Base-by-base conservation (phyloP, 2,113 vertebrate genomes). In the Neoarius graeffei region DNA sequence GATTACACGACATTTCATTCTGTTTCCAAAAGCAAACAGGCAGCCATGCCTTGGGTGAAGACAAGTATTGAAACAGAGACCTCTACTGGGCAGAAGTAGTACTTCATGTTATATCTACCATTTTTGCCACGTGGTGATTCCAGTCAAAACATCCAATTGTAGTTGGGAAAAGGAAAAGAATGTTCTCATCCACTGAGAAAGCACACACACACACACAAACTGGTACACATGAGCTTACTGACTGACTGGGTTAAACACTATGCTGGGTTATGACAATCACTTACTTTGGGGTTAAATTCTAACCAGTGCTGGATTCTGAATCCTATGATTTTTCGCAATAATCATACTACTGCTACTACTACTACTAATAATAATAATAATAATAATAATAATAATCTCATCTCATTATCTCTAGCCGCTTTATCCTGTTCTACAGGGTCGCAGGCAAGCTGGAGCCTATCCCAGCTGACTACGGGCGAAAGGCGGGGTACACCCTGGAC, bases 91-190 rank as follows among this genome's bases (percentile, higher is more conserved):
- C 14, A 85, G 5, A 30, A 35, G 3, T 27, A 25, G 81, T 87
- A 91, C 83, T 89, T 48, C 91, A 93, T 0, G 19, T 90, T 93
- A 91, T 93, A 92, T 91, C 89, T 86, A 57, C 30, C 48, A 6
- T 10, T 62, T 80, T 54, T 73, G 23, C 80, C 85, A 11, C 50
- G 30, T 69, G 66, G 27, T 59, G 62, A 88, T 85, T 48, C 59
- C 7, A 73, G 83, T 76, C 30, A 79, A 83, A 86, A 84, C 73
- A 66, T 62, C 52, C 69, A 59, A 59, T 27, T 35, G 50, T 7
- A 52, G 15, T 48, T 20, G 80, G 23, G 67, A 82, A 88, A 87
- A 19, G 56, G 87, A 87, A 91, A 85, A 83, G 52, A 88, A 91
- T 66, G 84, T 89, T 77, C 56, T 86, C 59, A 67, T 83, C 62